A percentile compares a stretch with the other conserved stretches of the same genome.
Conservation (phyloP, 2,113 vertebrate genomes). For the Vidua macroura region DNA sequence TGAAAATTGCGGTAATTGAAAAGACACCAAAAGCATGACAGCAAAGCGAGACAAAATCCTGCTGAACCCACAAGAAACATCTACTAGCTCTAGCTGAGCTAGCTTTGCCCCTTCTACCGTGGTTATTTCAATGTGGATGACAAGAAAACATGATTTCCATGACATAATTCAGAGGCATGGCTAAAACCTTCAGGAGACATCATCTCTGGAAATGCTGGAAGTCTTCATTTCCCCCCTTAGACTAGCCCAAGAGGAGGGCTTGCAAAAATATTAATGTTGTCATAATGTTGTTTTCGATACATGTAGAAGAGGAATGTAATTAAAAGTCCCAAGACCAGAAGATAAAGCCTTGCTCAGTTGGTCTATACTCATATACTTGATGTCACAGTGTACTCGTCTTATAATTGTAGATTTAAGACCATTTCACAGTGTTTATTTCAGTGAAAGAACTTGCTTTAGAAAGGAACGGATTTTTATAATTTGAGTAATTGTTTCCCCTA, state of each 20-base stretch:
- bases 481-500: background rate
- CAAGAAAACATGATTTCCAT: background rate
- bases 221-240: background rate
- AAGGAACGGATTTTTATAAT: background rate
- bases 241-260: background rate
- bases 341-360: background rate
- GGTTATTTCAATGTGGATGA: background rate
- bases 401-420: background rate
- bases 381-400: background rate
- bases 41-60: background rate
- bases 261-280: background rate
- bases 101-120: rapidly evolving
- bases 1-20: background rate
- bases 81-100: background rate
- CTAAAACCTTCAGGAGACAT: background rate
- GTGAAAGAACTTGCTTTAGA: background rate
- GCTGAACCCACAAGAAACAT: background rate
- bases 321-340: background rate
- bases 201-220: background rate
- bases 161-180: background rate
- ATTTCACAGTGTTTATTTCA: background rate
- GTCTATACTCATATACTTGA: background rate
- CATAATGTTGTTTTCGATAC: background rate
- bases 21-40: background rate
- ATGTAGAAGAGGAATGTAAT: background rate